These are phyloP conservation scores for Acanthurus tractus DNA, from an alignment of 2,797 vertebrate genomes.

Conservation along the genomic window DNA sequence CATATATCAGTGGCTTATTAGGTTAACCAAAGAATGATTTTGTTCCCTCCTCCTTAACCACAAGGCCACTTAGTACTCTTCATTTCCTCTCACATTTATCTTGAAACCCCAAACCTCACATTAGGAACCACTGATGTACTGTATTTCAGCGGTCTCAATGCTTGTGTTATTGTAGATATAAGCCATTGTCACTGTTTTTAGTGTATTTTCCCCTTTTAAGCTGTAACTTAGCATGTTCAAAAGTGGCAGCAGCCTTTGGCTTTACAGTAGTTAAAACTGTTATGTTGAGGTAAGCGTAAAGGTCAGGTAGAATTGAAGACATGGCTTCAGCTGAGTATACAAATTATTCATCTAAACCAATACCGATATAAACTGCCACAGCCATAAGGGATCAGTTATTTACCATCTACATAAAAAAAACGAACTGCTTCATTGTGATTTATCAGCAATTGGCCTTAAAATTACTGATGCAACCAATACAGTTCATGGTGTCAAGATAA, in stretches of 20 bases:
- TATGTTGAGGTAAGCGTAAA: background rate
- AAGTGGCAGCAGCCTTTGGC: background rate
- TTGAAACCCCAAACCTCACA: background rate
- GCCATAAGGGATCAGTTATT: background rate
- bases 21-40: background rate
- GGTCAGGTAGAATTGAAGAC: conserved; percentile 4
- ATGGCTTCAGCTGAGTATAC: background rate
- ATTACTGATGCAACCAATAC: background rate
- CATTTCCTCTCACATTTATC: background rate
- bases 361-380: background rate
- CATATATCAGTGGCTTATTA: background rate
- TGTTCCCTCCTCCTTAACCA: too few relatives aligned
- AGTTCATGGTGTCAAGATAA: background rate
- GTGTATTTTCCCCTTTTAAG: background rate
- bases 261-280: background rate
- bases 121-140: background rate
- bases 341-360: background rate
- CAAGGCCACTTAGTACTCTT: too few relatives aligned
- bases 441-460: background rate
- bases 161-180: background rate
- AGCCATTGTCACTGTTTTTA: background rate
- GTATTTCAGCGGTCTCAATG: background rate
- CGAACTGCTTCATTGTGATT: background rate
- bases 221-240: background rate
- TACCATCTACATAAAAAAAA: too few relatives aligned